phyloP scores from a whole-genome alignment of 1,140 invertebrate genomes.

The Drosophila azteca region DNA sequence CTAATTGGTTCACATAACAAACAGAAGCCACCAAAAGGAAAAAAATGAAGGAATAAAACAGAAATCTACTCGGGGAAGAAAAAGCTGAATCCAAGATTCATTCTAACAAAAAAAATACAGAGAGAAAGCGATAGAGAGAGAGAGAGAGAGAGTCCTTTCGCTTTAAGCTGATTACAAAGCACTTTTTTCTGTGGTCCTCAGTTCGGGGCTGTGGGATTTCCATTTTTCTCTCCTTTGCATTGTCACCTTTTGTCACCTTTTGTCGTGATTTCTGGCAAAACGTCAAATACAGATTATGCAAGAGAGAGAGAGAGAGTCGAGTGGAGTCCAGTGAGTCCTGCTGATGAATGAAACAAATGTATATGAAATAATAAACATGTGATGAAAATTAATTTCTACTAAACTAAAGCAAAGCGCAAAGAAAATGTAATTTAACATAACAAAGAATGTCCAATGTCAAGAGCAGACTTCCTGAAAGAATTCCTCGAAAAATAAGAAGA shows the following conservation, averaged over 20 bases:
- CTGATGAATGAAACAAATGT: constrained; percentile 35
- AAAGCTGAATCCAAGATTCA: constrained; percentile 40
- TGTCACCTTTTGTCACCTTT: constrained; percentile 55
- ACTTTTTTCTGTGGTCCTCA: constrained; percentile 39
- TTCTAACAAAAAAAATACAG: constrained; percentile 30
- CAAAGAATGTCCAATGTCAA: constrained; percentile 19
- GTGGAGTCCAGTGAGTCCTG: constrained; percentile 8
- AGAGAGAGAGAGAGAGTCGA: constrained; percentile 9
- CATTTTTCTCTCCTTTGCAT: constrained; percentile 33
- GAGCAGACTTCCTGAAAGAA: constrained; percentile 6
- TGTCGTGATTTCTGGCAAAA: constrained; percentile 41
- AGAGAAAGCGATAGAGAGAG: constrained; percentile 7
- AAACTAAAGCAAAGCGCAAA: not conserved
- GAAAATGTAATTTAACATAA: constrained; percentile 9
- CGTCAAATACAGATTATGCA: constrained; percentile 49
- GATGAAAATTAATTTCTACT: constrained; percentile 7
- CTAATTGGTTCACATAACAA: constrained; percentile 54
- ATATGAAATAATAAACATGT: constrained; percentile 17
- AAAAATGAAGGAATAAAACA: too few relatives aligned
- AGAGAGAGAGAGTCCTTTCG: constrained; percentile 1
- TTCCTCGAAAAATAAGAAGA: constrained; percentile 3
- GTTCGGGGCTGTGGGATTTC: constrained; percentile 26
- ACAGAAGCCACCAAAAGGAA: constrained; percentile 13
- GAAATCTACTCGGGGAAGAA: not conserved
- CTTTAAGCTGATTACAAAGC: constrained; percentile 56